These are phyloP conservation scores for Nematostella vectensis DNA, from an alignment of 92 coral and sea anemone species.

Conservation along the genomic window DNA sequence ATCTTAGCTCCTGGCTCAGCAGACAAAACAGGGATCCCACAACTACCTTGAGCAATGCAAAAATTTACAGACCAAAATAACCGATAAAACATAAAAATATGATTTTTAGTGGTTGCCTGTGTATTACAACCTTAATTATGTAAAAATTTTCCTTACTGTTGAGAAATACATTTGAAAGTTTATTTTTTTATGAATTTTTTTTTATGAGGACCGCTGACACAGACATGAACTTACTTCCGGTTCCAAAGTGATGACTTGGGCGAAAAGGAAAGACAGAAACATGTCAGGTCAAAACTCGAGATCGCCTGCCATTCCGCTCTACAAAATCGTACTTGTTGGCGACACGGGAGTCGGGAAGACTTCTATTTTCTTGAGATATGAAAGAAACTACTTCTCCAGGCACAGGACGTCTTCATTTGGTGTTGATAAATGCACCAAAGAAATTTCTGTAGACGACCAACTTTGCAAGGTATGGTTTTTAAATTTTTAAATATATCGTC, in stretches of 20 bases:
- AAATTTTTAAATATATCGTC: too few relatives aligned
- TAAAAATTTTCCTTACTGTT: too few relatives aligned
- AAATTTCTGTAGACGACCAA: conserved; percentile 30
- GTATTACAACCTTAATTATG: too few relatives aligned
- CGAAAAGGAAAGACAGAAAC: neutral
- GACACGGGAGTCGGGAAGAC: conserved; percentile 90
- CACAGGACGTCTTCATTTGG: conserved; percentile 44
- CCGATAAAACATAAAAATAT: too few relatives aligned
- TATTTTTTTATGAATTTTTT: too few relatives aligned
- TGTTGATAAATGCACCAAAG: conserved; percentile 58
- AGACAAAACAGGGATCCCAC: too few relatives aligned
- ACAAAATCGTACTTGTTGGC: conserved; percentile 79
- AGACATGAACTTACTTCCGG: neutral
- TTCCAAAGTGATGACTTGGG: neutral
- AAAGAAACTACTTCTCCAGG: conserved; percentile 49
- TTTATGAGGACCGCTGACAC: too few relatives aligned
- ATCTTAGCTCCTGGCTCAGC: too few relatives aligned
- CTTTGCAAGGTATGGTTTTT: conserved; percentile 49
- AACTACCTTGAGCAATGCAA: too few relatives aligned
- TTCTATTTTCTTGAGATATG: conserved; percentile 67
- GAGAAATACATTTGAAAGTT: too few relatives aligned
- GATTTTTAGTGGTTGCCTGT: too few relatives aligned
- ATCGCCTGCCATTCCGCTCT: conserved; percentile 28
- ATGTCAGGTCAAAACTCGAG: conserved; percentile 17
- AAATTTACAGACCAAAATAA: too few relatives aligned